Base-by-base conservation (phyloP, 2,888 invertebrate genomes). In the Synergus japonicus region DNA sequence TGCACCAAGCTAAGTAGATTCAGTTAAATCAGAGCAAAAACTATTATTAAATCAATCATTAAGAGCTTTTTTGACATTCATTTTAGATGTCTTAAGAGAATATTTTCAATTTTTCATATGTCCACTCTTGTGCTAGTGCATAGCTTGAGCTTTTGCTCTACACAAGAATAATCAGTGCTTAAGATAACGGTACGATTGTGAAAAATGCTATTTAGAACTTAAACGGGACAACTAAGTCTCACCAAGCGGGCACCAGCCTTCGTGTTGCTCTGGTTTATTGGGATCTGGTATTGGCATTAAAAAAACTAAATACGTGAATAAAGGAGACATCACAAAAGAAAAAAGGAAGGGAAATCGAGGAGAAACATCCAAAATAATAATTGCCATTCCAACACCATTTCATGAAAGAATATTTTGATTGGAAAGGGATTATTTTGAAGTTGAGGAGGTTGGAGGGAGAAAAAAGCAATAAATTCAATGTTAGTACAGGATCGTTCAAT, bases 201-300 rank as follows among this genome's bases (percentile, higher is more conserved):
- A 73, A 37, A 54, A 73, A 37, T 15, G 12, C 37, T 41, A 69
- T 49, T 69, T 69, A 49, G 10, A 54, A 54, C 1, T 7, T 37
- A 49, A 73, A 49, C 15, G 73, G 54, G 73, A 58, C 73, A 73
- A 73, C 22, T 73, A 41, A 73, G 86, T 89, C 95, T 96, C 96
- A 96, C 96, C 96, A 93, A 96, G 95, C 93, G 96, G 96, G 94
- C 97, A 97, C 95, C 96, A 96, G 93, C 96, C 96, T 94, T 97
- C 97, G 94, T 97, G 97, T 95, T 97, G 96, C 94, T 96, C 96
- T 92, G 97, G 96, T 94, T 96, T 96, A 93, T 96, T 95, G 92
- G 97, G 96, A 93, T 97, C 96, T 93, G 96, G 96, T 93, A 96
- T 94, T 93, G 96, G 97, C 94, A 97, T 93, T 92, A 91, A 89